A percentile compares a stretch with the other conserved stretches of the same genome.
Conservation (phyloP, 2,888 invertebrate genomes). For the Drosophila barbarae region DNA sequence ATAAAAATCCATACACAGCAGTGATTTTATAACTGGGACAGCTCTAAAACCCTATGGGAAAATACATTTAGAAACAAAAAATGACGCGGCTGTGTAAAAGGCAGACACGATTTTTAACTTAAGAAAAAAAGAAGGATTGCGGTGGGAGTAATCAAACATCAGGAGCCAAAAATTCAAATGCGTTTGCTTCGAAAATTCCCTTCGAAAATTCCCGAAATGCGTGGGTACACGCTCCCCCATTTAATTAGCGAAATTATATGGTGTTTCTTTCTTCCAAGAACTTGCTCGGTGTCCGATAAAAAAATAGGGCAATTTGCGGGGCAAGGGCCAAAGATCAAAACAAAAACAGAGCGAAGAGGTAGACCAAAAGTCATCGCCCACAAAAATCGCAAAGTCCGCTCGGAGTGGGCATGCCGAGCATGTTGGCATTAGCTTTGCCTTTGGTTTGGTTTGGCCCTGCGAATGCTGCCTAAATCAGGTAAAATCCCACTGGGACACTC, state of each 20-base stretch:
- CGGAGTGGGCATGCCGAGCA: constrained; percentile 58
- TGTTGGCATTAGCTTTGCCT: constrained; percentile 61
- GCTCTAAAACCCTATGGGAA: constrained; percentile 20
- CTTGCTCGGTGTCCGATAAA: constrained; percentile 56
- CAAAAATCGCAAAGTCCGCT: constrained; percentile 67
- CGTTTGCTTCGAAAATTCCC: constrained; percentile 18
- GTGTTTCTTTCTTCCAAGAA: constrained; percentile 74
- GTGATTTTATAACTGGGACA: background rate
- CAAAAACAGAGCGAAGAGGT: constrained; percentile 64
- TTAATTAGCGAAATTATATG: constrained; percentile 78
- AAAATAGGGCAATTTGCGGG: constrained; percentile 62
- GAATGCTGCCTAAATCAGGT: constrained; percentile 57
- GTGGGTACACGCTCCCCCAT: constrained; percentile 75
- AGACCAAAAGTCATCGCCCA: constrained; percentile 76
- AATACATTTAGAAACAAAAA: constrained; percentile 11
- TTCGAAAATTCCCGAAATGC: constrained; percentile 35
- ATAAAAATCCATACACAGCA: background rate
- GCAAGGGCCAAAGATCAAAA: constrained; percentile 67
- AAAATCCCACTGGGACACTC: constrained; percentile 60
- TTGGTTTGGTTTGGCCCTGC: constrained; percentile 45
- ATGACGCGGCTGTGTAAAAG: background rate
- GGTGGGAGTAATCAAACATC: constrained; percentile 35
- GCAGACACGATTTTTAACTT: constrained; percentile 14
- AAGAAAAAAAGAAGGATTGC: constrained; percentile 3
- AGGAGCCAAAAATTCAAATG: constrained; percentile 27